A percentile compares a stretch with the other conserved stretches of the same genome.
Evolutionary conservation across 2,888 invertebrate genomes (phyloP).

Genomic region (Drosophila birchii): DNA sequence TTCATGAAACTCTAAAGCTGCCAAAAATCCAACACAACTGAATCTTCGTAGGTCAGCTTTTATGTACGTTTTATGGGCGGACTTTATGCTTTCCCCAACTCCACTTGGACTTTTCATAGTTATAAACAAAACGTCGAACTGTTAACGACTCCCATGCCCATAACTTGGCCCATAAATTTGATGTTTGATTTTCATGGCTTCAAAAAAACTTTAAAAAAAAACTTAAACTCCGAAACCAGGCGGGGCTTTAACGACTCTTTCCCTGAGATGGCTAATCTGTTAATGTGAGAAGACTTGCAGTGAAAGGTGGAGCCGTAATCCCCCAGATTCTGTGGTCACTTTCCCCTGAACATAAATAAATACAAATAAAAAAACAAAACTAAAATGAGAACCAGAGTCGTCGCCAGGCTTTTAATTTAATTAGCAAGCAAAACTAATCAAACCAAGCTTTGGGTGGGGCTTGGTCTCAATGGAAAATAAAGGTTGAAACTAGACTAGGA

Average conservation of each 20-base stretch:
- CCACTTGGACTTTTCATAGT: conserved; percentile 31
- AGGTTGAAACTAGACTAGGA: conserved; percentile 25
- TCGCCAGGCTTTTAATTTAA: conserved; percentile 58
- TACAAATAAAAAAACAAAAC: not conserved
- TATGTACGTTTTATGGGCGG: conserved; percentile 26
- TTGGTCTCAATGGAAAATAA: conserved; percentile 9
- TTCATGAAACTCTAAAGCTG: not conserved
- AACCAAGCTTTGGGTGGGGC: conserved; percentile 46
- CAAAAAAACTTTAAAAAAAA: conserved; percentile 19
- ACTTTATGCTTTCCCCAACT: conserved; percentile 18
- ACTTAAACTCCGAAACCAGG: conserved; percentile 11
- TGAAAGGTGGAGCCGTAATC: conserved; percentile 28
- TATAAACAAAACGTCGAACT: conserved; percentile 46
- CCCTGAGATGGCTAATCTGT: conserved; percentile 37
- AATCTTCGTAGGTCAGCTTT: conserved; percentile 27
- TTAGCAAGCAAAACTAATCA: conserved; percentile 63
- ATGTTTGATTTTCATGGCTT: conserved; percentile 49
- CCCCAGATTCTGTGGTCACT: conserved; percentile 42
- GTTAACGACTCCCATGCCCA: conserved; percentile 46
- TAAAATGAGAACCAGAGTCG: conserved; percentile 5
- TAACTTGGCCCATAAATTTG: conserved; percentile 48
- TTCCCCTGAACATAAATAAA: conserved; percentile 47
- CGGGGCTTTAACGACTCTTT: conserved; percentile 37
- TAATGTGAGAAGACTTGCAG: conserved; percentile 41
- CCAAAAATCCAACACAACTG: conserved; percentile 1